Percentiles rank a stretch among this genome's conserved stretches.
Conservation (phyloP, 2,113 vertebrate species). For the Gulo gulo region DNA sequence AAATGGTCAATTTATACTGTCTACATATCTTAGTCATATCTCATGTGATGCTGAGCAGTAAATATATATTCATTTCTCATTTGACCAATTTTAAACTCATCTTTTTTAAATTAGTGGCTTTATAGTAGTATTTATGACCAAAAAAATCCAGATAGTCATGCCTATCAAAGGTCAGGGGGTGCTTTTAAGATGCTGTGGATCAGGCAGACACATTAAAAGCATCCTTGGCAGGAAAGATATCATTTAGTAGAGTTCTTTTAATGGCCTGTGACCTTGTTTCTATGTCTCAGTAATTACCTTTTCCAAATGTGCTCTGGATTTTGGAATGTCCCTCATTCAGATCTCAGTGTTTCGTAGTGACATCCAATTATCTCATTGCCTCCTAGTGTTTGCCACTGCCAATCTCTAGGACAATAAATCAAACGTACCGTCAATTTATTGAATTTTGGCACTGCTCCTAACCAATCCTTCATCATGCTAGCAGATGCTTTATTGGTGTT, state of each 20-base stretch:
- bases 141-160: neutral
- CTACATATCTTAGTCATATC: neutral
- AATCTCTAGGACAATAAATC: neutral
- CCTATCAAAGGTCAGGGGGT: neutral
- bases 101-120: neutral
- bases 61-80: neutral
- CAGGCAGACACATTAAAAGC: neutral
- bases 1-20: neutral
- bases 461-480: neutral
- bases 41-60: neutral
- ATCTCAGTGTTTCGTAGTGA: neutral
- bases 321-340: neutral
- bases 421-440: neutral
- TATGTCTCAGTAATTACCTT: neutral
- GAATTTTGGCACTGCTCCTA: neutral
- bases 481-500: neutral
- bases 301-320: slow-evolving; percentile 14
- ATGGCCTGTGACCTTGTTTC: neutral
- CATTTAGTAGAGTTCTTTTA: neutral
- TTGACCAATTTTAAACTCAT: neutral
- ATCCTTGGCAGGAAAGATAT: neutral
- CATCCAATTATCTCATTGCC: neutral
- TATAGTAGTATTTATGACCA: neutral
- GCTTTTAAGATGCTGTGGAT: neutral
- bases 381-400: neutral